Base-by-base conservation (phyloP, 2,797 vertebrate species). In the Pogonophryne albipinna region DNA sequence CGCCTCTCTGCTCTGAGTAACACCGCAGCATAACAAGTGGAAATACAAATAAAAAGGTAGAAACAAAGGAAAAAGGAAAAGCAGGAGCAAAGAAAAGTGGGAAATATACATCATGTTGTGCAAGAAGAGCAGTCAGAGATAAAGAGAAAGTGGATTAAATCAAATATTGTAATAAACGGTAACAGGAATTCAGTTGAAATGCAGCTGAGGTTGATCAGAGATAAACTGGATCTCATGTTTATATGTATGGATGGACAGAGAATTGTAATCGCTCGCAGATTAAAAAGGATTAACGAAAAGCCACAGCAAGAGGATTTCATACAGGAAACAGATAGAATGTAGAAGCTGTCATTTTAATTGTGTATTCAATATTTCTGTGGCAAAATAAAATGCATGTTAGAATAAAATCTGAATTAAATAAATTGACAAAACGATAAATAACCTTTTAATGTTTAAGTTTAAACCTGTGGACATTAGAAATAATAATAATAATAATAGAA, bases 31-130 rank as follows among this genome's bases (percentile, higher is more conserved):
- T 76, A 76, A 84, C 64, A 79, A 65, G 79, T 72, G 82, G 72
- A 86, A 80, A 84, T 71, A 75, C 66, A 77, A 71, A 84, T 70
- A 78, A 87, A 88, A 38, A 82, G 83, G 78, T 74, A 83, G 78
- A 86, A 63, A 89, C 82, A 89, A 87, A 73, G 53, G 69, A 80
- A 53, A 0, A 14, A 63, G 55, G 15, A 56, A 71, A 45, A 61
- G 61, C 57, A 56, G 58, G 44, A 64, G 46, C 41, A 9, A 4
- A 67, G 41, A 19, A 10, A 23, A 4, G 65, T 27, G 72, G 34
- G 64, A 20, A 34, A 56, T 4, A 17, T 45, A 71, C 6, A 16
- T 11, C 1, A 46, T 50, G 23, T 10, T 41, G 11, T 31, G 41
- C 15, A 15, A 3, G 14, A 13, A 27, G 1, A 19, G 3, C 8